These are phyloP conservation scores for Diploscapter pachys DNA, from an alignment of 1,140 invertebrate species.

Conservation along the genomic window DNA sequence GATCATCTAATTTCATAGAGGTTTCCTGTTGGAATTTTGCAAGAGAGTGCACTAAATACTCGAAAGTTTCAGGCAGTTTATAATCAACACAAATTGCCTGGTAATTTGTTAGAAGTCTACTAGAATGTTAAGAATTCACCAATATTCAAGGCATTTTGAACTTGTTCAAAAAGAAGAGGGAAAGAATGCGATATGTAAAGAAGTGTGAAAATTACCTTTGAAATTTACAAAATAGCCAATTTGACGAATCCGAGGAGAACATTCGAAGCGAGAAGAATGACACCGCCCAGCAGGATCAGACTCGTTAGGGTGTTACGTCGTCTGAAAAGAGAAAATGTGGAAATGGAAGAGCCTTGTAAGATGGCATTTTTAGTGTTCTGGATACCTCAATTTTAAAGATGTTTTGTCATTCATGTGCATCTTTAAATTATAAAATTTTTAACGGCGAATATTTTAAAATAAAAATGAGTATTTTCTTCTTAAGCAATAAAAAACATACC, in stretches of 20 bases:
- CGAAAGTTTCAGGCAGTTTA: too few species aligned
- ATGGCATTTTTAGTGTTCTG: too few species aligned
- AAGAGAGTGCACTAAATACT: too few species aligned
- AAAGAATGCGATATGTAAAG: too few species aligned
- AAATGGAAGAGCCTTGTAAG: background rate
- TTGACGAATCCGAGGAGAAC: constrained; percentile 33
- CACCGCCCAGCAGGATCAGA: constrained; percentile 22
- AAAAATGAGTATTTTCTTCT: background rate
- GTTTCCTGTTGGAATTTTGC: too few species aligned
- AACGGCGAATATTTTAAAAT: background rate
- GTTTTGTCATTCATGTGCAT: background rate
- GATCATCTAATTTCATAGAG: too few species aligned
- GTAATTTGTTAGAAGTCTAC: too few species aligned
- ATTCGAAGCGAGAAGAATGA: constrained; percentile 25
- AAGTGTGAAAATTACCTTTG: too few species aligned
- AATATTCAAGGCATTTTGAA: too few species aligned
- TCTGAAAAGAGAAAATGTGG: constrained; percentile 8
- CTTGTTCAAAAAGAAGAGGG: too few species aligned
- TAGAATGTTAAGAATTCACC: too few species aligned
- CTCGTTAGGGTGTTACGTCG: constrained; percentile 20
- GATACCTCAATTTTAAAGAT: background rate
- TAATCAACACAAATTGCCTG: too few species aligned
- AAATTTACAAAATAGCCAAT: constrained; percentile 3
- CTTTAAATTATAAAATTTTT: background rate
- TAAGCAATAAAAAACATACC: background rate